Percentiles rank a stretch among this genome's conserved stretches.
Evolutionary conservation across 2,888 invertebrate genomes (phyloP).

Genomic region (Bombyx huttoni): DNA sequence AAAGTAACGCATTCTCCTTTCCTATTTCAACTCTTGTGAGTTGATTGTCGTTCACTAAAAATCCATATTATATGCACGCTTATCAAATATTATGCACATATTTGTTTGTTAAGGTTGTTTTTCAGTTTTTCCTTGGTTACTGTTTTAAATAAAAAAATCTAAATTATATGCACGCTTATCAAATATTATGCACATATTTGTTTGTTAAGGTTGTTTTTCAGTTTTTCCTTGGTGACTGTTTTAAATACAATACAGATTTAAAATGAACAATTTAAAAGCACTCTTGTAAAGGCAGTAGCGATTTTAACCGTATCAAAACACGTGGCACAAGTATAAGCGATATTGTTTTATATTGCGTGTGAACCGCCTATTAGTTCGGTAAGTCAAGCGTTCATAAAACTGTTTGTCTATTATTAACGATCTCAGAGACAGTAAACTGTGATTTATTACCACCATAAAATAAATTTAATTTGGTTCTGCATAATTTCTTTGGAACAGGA

Average conservation of each 20-base stretch:
- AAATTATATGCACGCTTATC: no score
- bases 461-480: background rate
- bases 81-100: no score
- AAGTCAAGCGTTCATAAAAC: slow-evolving; percentile 10
- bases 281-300: background rate
- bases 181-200: no score
- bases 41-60: background rate
- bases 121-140: no score
- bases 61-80: background rate
- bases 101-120: no score
- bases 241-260: background rate
- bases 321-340: no score
- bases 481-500: background rate
- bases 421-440: slow-evolving; percentile 6
- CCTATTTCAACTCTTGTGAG: background rate
- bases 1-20: background rate
- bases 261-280: background rate
- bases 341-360: slow-evolving; percentile 3
- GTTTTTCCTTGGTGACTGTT: no score
- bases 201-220: no score
- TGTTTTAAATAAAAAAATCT: no score
- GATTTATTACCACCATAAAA: background rate
- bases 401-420: slow-evolving; percentile 6
- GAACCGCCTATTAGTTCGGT: slow-evolving; percentile 3
- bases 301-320: background rate